Conservation (phyloP, 2,888 invertebrate species). For the Nomada goodeniana region DNA sequence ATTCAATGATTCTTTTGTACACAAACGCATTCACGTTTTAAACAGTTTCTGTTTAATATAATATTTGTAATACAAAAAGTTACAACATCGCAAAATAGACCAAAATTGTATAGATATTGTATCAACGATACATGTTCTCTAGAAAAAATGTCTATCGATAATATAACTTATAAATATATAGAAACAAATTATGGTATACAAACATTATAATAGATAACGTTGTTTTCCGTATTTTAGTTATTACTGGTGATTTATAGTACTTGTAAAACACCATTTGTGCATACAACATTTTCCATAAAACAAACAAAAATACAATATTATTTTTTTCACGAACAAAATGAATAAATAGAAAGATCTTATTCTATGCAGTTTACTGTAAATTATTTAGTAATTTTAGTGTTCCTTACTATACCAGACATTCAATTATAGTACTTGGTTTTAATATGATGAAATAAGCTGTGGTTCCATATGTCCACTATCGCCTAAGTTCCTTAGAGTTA, state of each 20-base stretch:
- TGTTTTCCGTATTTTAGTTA: constrained; percentile 5
- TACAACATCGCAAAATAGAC: constrained; percentile 29
- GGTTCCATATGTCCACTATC: constrained; percentile 96
- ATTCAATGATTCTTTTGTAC: neutral
- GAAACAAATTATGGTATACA: neutral
- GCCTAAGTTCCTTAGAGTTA: constrained; percentile 92
- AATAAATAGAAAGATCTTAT: constrained; percentile 15
- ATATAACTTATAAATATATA: constrained; percentile 14
- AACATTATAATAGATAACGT: constrained; percentile 12
- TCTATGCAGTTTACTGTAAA: constrained; percentile 13
- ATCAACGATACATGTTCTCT: constrained; percentile 15
- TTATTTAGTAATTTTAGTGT: constrained; percentile 12
- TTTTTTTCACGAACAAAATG: constrained; percentile 1
- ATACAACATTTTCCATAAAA: neutral
- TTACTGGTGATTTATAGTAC: neutral
- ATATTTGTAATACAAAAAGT: constrained; percentile 21
- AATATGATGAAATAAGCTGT: constrained; percentile 85
- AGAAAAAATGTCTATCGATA: constrained; percentile 11
- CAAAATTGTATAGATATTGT: constrained; percentile 14
- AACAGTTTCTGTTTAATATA: constrained; percentile 26
- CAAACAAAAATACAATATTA: neutral
- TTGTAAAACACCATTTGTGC: neutral
- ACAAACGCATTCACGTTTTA: constrained; percentile 27
- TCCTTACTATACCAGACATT: constrained; percentile 30
- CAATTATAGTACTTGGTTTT: constrained; percentile 31